Conservation (phyloP, 2,113 vertebrate genomes). For the Datnioides undecimradiatus region DNA sequence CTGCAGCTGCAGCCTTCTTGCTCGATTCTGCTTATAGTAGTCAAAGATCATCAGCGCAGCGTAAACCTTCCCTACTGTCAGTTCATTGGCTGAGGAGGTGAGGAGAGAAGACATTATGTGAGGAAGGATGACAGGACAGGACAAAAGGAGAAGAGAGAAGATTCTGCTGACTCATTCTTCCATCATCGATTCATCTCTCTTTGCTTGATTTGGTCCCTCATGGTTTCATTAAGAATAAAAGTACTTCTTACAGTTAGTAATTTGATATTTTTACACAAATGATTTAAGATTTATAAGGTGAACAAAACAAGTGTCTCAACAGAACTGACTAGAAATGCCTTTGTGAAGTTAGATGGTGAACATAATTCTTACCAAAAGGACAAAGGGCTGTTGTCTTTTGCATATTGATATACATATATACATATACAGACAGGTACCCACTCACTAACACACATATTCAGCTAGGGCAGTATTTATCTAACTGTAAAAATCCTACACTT, state of each 20-base stretch:
- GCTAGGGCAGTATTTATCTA: not conserved
- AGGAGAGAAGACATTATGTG: conserved; percentile 36
- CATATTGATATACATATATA: not conserved
- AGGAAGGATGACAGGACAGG: not conserved
- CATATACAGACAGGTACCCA: not conserved
- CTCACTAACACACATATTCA: not conserved
- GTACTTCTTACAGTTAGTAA: not conserved
- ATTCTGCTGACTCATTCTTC: conserved; percentile 59
- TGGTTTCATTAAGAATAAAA: not conserved
- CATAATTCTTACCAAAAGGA: conserved; percentile 49
- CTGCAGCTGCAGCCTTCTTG: conserved; percentile 86
- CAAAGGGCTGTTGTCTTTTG: too few species aligned
- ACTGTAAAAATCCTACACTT: not conserved
- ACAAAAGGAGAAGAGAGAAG: not conserved
- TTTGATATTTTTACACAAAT: conserved; percentile 14
- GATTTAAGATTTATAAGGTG: conserved; percentile 12
- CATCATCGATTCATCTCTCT: not conserved
- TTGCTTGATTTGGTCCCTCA: not conserved
- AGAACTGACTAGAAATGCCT: not conserved
- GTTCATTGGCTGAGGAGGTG: conserved; percentile 88
- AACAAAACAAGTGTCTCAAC: not conserved
- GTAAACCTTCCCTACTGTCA: conserved; percentile 97
- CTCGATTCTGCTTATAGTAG: conserved; percentile 96
- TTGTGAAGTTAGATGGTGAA: not conserved
- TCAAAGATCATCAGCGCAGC: conserved; percentile 98